Conservation (phyloP, 2,113 vertebrate species). For the Callaeas wilsoni region DNA sequence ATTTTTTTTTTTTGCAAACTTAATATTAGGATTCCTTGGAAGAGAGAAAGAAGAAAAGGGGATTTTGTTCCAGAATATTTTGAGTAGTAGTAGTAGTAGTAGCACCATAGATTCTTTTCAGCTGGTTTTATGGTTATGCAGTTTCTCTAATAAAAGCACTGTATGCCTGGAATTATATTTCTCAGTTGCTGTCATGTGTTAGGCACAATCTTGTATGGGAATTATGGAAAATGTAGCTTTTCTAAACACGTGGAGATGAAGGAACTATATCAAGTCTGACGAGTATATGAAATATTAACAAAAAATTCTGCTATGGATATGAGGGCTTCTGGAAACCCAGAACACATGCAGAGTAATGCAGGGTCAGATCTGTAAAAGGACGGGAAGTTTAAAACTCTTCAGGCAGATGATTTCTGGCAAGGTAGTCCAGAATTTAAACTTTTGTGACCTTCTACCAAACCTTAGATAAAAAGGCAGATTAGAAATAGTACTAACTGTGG, state of each 20-base stretch:
- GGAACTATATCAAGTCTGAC: background rate
- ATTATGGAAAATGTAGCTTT: background rate
- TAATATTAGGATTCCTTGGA: background rate
- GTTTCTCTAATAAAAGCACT: background rate
- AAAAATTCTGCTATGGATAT: background rate
- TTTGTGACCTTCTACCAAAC: constrained; percentile 42
- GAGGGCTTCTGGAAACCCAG: background rate
- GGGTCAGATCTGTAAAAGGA: background rate
- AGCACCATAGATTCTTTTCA: background rate
- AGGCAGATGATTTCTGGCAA: constrained; percentile 7
- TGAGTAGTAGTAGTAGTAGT: background rate
- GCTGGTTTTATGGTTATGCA: background rate
- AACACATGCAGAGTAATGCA: background rate
- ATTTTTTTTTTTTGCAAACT: background rate
- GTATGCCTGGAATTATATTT: background rate
- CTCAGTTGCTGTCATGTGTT: background rate
- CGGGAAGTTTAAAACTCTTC: background rate
- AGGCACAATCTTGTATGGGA: background rate
- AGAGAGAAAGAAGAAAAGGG: background rate
- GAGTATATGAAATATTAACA: background rate
- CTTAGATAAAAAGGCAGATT: constrained; percentile 42
- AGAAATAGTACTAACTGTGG: background rate
- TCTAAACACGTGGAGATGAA: background rate
- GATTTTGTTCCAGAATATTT: background rate
- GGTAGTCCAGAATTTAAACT: constrained; percentile 25